These are phyloP conservation scores for Diaphora mendica DNA, from an alignment of 2,888 invertebrate species.

Conservation along the genomic window DNA sequence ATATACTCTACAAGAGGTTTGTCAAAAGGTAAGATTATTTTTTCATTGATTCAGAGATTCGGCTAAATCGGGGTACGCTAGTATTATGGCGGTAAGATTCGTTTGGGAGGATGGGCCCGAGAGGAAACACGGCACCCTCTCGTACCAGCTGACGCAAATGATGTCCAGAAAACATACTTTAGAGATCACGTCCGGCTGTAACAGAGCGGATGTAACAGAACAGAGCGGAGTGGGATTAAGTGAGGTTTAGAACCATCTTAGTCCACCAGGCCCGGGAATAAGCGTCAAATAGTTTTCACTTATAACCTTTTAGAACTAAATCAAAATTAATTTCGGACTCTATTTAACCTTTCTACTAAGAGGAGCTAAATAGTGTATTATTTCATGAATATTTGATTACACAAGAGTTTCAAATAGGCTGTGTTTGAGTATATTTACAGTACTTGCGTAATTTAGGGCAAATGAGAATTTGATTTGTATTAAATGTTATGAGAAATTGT, in stretches of 20 bases:
- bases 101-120: too few relatives aligned
- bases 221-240: too few relatives aligned
- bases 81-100: too few relatives aligned
- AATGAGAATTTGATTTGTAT: slow-evolving; percentile 5
- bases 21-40: background rate
- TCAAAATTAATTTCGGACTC: background rate
- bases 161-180: too few relatives aligned
- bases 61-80: too few relatives aligned
- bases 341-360: background rate
- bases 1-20: background rate
- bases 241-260: too few relatives aligned
- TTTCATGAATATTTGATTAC: slow-evolving; percentile 15
- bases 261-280: too few relatives aligned
- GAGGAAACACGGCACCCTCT: too few relatives aligned
- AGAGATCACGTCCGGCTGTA: too few relatives aligned
- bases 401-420: background rate
- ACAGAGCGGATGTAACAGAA: too few relatives aligned
- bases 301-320: background rate
- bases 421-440: background rate
- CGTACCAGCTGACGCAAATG: too few relatives aligned
- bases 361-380: slow-evolving; percentile 9
- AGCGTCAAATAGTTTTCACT: background rate
- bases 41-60: too few relatives aligned
- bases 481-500: slow-evolving; percentile 5
- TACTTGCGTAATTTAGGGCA: background rate